These are phyloP conservation scores for Panurus biarmicus DNA, from an alignment of 2,113 vertebrate genomes.

Conservation along the genomic window DNA sequence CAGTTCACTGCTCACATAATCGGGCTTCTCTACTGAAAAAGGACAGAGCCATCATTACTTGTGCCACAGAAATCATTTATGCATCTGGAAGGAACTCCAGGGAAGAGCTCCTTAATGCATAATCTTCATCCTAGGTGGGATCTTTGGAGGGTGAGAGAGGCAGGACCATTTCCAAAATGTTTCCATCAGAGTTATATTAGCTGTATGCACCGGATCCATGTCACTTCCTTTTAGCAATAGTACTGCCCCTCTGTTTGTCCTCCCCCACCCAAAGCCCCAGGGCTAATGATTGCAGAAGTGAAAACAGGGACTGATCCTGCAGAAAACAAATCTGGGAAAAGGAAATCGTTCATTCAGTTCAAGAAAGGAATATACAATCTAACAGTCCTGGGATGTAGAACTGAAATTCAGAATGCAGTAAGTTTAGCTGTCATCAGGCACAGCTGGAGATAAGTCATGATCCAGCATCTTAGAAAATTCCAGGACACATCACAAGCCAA, in stretches of 20 bases:
- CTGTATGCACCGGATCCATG: neutral
- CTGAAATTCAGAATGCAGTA: neutral
- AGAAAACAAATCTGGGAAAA: neutral
- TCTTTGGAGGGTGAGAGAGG: neutral
- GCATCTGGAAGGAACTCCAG: neutral
- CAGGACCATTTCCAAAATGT: neutral
- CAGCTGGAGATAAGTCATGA: neutral
- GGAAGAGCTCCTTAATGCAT: neutral
- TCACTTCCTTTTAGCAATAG: neutral
- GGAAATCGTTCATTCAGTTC: fast-evolving
- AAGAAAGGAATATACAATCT: neutral
- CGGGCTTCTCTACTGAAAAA: neutral
- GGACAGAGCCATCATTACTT: neutral
- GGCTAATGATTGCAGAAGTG: neutral
- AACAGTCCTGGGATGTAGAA: neutral
- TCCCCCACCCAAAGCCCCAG: neutral
- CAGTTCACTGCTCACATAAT: neutral
- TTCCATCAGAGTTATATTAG: neutral
- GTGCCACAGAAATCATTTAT: neutral
- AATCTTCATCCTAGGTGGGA: neutral
- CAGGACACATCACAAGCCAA: neutral
- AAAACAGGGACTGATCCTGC: neutral
- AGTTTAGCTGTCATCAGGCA: neutral
- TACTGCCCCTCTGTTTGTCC: neutral
- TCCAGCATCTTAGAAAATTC: neutral